These are phyloP conservation scores for Melanerpes formicivorus DNA, from an alignment of 2,113 vertebrate genomes.

Conservation along the genomic window DNA sequence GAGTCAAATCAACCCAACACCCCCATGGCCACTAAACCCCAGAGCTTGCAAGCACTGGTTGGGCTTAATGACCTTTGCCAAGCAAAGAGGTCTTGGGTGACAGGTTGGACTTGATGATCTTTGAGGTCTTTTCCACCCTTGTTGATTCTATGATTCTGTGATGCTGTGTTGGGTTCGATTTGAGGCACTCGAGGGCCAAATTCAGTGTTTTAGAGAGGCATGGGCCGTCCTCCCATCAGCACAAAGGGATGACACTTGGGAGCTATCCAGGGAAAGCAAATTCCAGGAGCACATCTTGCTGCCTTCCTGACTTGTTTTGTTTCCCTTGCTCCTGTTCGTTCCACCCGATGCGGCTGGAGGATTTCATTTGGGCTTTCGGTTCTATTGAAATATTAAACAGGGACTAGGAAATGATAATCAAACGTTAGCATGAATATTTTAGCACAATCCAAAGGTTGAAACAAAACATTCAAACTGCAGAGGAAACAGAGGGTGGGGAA, in stretches of 20 bases:
- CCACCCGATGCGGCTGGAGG: neutral
- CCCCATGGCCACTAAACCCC: no score
- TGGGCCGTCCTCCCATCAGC: neutral
- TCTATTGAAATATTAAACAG: conserved; percentile 54
- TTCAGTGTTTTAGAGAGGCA: neutral
- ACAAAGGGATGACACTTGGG: neutral
- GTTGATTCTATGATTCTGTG: no score
- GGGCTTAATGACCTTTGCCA: no score
- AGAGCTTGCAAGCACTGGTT: no score
- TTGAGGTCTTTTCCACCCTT: no score
- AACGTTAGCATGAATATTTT: conserved; percentile 45
- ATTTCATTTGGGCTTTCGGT: conserved; percentile 48
- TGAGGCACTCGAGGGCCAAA: no score
- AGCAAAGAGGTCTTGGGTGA: no score
- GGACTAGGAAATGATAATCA: conserved; percentile 46
- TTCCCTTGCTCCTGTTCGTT: neutral
- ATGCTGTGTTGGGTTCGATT: no score
- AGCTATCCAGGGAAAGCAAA: neutral
- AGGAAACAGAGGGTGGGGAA: neutral
- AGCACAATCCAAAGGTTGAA: conserved; percentile 28
- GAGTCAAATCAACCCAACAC: no score
- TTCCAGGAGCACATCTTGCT: neutral
- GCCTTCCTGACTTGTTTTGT: neutral
- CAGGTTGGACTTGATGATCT: no score
- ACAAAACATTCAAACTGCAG: conserved; percentile 35